These are phyloP conservation scores for Operophtera brumata DNA, from an alignment of 2,888 invertebrate genomes.

Conservation along the genomic window DNA sequence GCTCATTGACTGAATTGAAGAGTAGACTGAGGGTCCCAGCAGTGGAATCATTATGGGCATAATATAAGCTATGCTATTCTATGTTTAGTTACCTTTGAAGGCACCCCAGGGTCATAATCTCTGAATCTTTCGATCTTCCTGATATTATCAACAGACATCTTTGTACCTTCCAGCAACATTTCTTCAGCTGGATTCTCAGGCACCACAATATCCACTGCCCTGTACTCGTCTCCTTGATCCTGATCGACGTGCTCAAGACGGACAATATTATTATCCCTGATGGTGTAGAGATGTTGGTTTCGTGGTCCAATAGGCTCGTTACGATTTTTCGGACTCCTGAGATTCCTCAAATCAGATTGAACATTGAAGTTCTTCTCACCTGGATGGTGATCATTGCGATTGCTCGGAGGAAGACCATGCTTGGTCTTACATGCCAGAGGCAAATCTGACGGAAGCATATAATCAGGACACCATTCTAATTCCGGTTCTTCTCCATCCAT, in stretches of 20 bases:
- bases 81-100: slow-evolving; percentile 64
- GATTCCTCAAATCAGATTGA: neutral
- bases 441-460: slow-evolving; percentile 1
- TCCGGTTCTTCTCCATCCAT: slow-evolving; percentile 49
- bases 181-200: slow-evolving; percentile 63
- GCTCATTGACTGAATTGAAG: no score
- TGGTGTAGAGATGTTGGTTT: slow-evolving; percentile 70
- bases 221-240: slow-evolving; percentile 43
- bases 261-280: slow-evolving; percentile 75
- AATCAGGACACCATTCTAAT: neutral
- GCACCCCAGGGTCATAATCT: slow-evolving; percentile 75
- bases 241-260: slow-evolving; percentile 54
- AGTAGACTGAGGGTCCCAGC: no score
- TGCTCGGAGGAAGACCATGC: neutral
- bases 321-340: slow-evolving; percentile 15
- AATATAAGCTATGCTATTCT: no score
- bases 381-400: slow-evolving; percentile 13
- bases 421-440: neutral
- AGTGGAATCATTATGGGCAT: no score
- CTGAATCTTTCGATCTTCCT: slow-evolving; percentile 76
- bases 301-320: slow-evolving; percentile 50
- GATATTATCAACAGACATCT: slow-evolving; percentile 76
- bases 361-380: slow-evolving; percentile 24
- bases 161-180: slow-evolving; percentile 67
- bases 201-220: slow-evolving; percentile 60